Evolutionary conservation across 2,113 vertebrate species (phyloP).

Genomic region (Oryctolagus cuniculus): mOryCun1.1 NC_091448.1:12148001-12148500

Average conservation of each 20-base stretch:
- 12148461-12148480: background rate
- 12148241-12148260: background rate
- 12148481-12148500: background rate
- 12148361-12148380: background rate
- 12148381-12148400: background rate
- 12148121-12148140: background rate
- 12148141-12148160: constrained; percentile 29
- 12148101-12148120: background rate
- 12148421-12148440: background rate
- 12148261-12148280: background rate
- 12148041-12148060: constrained; percentile 18
- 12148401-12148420: background rate
- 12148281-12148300: background rate
- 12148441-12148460: background rate
- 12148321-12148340: background rate
- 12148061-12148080: background rate
- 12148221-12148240: background rate
- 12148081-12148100: constrained; percentile 23
- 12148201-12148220: constrained; percentile 24
- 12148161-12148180: background rate
- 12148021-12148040: background rate
- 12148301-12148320: constrained; percentile 21
- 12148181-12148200: constrained; percentile 22
- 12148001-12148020: constrained; percentile 6
- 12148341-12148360: background rate